phyloP scores from a whole-genome alignment of 92 coral and sea anemone species.

The Parazoanthus swiftii region DNA sequence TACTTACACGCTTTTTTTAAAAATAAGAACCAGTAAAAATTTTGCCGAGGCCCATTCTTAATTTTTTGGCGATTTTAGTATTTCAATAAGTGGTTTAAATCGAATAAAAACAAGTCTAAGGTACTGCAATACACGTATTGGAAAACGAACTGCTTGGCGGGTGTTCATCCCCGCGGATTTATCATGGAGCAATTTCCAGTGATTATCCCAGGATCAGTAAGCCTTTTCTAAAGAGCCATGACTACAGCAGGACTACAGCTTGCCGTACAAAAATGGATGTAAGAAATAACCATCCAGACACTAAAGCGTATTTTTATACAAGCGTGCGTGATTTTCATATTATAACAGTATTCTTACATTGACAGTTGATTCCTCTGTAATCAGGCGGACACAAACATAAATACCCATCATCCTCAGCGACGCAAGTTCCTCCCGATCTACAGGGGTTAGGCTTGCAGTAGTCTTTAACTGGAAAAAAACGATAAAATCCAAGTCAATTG shows the following conservation, averaged over 20 bases:
- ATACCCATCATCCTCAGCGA: constrained; percentile 68
- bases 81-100: too few relatives aligned
- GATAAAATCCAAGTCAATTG: not conserved
- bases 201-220: not conserved
- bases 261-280: not conserved
- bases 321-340: not conserved
- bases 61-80: too few relatives aligned
- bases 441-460: constrained; percentile 95
- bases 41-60: too few relatives aligned
- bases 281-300: not conserved
- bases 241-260: not conserved
- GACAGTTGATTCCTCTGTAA: constrained; percentile 83
- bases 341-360: constrained; percentile 55
- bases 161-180: too few relatives aligned
- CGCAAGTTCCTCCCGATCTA: constrained; percentile 80
- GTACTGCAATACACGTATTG: too few relatives aligned
- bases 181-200: too few relatives aligned
- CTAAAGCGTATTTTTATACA: not conserved
- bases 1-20: too few relatives aligned
- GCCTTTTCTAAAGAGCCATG: not conserved
- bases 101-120: too few relatives aligned
- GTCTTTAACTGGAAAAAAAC: constrained; percentile 60
- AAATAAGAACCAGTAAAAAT: too few relatives aligned
- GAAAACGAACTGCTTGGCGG: too few relatives aligned
- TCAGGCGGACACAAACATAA: constrained; percentile 80